Percentiles rank a stretch among this genome's conserved stretches.
These are phyloP conservation scores for Leucopternis melanops DNA, from an alignment of 2,113 vertebrate species.

Conservation along the genomic window DNA sequence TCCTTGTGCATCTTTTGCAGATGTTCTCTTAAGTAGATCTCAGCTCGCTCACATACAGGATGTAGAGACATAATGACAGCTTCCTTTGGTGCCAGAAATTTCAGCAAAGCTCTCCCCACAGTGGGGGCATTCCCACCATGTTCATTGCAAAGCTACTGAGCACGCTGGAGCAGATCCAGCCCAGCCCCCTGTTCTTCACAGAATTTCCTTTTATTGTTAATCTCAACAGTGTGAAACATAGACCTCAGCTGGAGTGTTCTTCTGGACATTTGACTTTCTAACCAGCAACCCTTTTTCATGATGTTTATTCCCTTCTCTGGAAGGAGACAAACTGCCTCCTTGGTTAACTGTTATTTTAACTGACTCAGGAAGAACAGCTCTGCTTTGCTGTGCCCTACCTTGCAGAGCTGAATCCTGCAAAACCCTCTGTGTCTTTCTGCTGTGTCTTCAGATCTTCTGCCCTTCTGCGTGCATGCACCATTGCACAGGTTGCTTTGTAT, in stretches of 20 bases:
- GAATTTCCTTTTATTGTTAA: conserved; percentile 63
- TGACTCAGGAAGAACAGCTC: not conserved
- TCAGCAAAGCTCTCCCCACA: not conserved
- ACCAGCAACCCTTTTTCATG: not conserved
- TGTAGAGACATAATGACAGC: not conserved
- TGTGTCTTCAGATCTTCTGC: not conserved
- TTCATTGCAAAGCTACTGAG: not conserved
- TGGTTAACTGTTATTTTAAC: not conserved
- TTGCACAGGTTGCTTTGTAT: not conserved
- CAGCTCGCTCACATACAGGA: not conserved
- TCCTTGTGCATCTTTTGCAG: conserved; percentile 15
- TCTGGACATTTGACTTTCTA: not conserved
- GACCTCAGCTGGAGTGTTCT: not conserved
- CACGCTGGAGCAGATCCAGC: not conserved
- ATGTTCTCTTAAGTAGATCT: not conserved
- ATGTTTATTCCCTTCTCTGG: not conserved
- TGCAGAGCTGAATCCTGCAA: not conserved
- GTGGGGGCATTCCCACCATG: not conserved
- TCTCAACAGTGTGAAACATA: not conserved
- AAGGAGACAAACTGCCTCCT: not conserved
- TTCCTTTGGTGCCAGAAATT: conserved; percentile 14
- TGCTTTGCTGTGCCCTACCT: not conserved
- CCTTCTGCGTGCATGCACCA: not conserved
- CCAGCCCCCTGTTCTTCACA: not conserved
- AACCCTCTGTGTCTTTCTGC: not conserved